A percentile compares a stretch with the other conserved stretches of the same genome.
Evolutionary conservation across 1,140 invertebrate genomes (phyloP).

Genomic region (Spodoptera litura): DNA sequence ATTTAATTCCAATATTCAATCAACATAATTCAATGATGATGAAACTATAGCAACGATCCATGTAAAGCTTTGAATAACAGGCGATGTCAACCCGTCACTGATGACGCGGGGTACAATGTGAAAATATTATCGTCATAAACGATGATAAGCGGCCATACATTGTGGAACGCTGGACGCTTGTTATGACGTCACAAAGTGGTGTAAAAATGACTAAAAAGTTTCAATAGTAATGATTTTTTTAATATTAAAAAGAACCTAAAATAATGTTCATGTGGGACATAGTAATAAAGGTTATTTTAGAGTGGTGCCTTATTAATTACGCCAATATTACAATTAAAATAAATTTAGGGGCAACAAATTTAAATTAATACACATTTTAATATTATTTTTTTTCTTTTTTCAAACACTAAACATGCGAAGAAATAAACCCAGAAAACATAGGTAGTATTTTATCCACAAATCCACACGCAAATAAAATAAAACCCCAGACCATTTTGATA

Average conservation of each 20-base stretch:
- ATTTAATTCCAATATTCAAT: neutral
- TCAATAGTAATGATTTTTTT: too few relatives aligned
- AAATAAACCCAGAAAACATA: too few relatives aligned
- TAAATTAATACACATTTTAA: too few relatives aligned
- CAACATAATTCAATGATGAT: neutral
- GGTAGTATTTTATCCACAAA: neutral
- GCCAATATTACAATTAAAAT: too few relatives aligned
- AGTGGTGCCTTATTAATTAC: too few relatives aligned
- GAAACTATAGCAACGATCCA: constrained; percentile 19
- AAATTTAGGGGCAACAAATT: too few relatives aligned
- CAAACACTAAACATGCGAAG: too few relatives aligned
- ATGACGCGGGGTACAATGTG: constrained; percentile 49
- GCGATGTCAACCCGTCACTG: constrained; percentile 9
- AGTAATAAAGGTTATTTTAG: too few relatives aligned
- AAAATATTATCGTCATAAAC: constrained; percentile 50
- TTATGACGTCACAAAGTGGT: constrained; percentile 47
- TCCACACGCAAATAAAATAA: neutral
- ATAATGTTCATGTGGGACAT: too few relatives aligned
- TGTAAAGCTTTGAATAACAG: constrained; percentile 14
- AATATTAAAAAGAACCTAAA: too few relatives aligned
- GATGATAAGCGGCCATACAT: constrained; percentile 47
- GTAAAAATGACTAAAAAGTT: neutral
- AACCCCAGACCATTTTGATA: neutral
- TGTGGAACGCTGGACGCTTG: constrained; percentile 31
- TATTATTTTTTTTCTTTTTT: too few relatives aligned